phyloP scores from a whole-genome alignment of 2,797 vertebrate genomes.

The Salmo trutta region DNA sequence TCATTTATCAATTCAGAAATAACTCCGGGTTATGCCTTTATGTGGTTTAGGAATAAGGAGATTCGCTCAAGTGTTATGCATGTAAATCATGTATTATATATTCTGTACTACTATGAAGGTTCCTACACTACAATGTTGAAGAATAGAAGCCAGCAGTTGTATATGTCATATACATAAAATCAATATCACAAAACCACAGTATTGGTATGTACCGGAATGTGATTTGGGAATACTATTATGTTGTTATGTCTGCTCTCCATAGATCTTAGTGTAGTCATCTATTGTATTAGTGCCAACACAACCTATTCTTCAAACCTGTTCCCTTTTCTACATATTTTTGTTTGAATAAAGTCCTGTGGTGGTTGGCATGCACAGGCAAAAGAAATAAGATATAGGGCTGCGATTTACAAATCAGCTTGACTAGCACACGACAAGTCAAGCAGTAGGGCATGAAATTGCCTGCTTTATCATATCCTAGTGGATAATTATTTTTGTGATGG shows the following conservation, averaged over 20 bases:
- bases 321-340: conserved; percentile 11
- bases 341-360: conserved; percentile 23
- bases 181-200: neutral
- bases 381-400: conserved; percentile 60
- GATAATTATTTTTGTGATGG: conserved; percentile 73
- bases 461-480: conserved; percentile 73
- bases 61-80: neutral
- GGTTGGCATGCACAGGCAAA: conserved; percentile 42
- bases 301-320: neutral
- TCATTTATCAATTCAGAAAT: neutral
- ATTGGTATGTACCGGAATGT: neutral
- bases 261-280: conserved; percentile 4
- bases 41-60: neutral
- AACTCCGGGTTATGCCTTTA: neutral
- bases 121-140: no score
- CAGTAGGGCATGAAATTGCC: conserved; percentile 78
- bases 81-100: neutral
- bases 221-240: neutral
- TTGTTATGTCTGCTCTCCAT: neutral
- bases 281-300: conserved; percentile 16
- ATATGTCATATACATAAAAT: no score
- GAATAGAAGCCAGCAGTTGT: no score
- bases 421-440: conserved; percentile 66
- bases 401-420: conserved; percentile 65
- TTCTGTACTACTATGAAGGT: no score